phyloP scores from a whole-genome alignment of 92 coral and sea anemone species.

The Bergia puertoricense region DNA sequence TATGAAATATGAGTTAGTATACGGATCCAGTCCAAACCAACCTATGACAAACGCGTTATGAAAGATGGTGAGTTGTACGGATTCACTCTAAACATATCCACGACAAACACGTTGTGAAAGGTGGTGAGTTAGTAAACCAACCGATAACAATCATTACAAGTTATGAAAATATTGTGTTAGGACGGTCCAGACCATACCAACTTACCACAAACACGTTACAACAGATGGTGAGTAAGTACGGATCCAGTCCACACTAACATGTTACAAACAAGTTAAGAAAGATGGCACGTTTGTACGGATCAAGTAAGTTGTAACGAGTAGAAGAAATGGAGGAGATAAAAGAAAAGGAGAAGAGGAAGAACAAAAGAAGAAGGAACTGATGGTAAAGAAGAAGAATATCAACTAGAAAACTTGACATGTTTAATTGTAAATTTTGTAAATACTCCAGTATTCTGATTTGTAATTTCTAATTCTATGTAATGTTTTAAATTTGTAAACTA shows the following conservation, averaged over 20 bases:
- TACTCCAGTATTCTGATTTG: no score
- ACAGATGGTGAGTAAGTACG: neutral
- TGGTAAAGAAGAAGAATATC: no score
- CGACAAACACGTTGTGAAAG: neutral
- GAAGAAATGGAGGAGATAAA: neutral
- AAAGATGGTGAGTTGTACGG: neutral
- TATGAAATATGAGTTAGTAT: no score
- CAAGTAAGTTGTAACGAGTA: no score
- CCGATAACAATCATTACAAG: neutral
- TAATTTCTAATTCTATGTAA: no score
- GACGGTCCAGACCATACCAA: constrained; percentile 31
- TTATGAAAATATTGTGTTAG: no score
- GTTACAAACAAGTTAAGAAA: neutral
- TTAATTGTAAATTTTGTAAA: no score
- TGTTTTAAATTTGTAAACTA: no score
- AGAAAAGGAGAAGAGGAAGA: neutral
- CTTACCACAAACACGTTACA: neutral
- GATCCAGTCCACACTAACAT: neutral
- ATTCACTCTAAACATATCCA: neutral
- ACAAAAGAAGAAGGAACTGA: neutral
- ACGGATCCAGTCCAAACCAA: no score
- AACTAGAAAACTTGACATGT: no score
- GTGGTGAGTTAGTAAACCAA: neutral
- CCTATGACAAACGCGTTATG: neutral
- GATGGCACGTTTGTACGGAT: neutral